Percentiles rank a stretch among this genome's conserved stretches.
Conservation (phyloP, 2,113 vertebrate species). For the Bubo scandiacus region DNA sequence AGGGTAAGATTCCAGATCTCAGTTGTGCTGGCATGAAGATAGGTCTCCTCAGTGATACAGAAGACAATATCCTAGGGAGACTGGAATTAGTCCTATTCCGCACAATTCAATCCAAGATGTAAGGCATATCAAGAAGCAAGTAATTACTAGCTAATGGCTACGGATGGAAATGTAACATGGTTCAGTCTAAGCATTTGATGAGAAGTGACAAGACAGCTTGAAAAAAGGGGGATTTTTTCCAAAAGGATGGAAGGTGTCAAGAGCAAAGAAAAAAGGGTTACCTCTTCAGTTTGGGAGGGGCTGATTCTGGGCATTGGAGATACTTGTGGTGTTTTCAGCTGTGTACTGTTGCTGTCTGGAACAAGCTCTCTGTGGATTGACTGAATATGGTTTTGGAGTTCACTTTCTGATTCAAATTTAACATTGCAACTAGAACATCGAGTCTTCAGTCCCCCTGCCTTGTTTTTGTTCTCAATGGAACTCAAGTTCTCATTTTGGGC, state of each 20-base stretch:
- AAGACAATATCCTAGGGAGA: slow-evolving; percentile 81
- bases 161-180: slow-evolving; percentile 23
- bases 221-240: slow-evolving; percentile 23
- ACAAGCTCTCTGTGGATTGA: slow-evolving; percentile 89
- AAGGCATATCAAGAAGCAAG: slow-evolving; percentile 69
- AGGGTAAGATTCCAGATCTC: slow-evolving; percentile 77
- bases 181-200: slow-evolving; percentile 54
- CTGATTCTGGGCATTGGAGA: slow-evolving; percentile 97
- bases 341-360: slow-evolving; percentile 85
- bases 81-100: slow-evolving; percentile 77
- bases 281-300: slow-evolving; percentile 97
- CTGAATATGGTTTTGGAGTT: slow-evolving; percentile 94
- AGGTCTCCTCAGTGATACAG: slow-evolving; percentile 73
- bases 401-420: slow-evolving; percentile 96
- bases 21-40: slow-evolving; percentile 71
- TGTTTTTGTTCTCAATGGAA: slow-evolving; percentile 87
- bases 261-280: slow-evolving; percentile 76
- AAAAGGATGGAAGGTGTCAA: slow-evolving; percentile 52
- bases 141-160: slow-evolving; percentile 67
- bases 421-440: slow-evolving; percentile 97
- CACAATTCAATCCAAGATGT: slow-evolving; percentile 73
- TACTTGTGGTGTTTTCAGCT: slow-evolving; percentile 92
- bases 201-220: slow-evolving; percentile 19
- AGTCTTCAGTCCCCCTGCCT: slow-evolving; percentile 88
- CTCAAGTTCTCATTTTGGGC: slow-evolving; percentile 86